Percentiles rank a stretch among this genome's conserved stretches.
These are phyloP conservation scores for Heliconius himera DNA, from an alignment of 1,140 invertebrate species.

Conservation along the genomic window DNA sequence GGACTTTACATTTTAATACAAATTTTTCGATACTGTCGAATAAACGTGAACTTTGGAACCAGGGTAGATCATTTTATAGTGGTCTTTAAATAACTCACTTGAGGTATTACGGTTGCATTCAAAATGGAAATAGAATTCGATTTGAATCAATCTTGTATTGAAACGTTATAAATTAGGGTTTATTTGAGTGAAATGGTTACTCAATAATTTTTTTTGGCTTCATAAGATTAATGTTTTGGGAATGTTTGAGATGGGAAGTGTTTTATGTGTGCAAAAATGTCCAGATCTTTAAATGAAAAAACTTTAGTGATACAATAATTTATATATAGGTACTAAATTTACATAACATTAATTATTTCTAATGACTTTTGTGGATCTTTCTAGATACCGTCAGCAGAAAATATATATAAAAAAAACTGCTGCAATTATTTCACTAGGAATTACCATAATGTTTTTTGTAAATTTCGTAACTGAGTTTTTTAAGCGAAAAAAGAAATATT, in stretches of 20 bases:
- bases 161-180: constrained; percentile 58
- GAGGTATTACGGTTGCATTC: constrained; percentile 66
- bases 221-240: neutral
- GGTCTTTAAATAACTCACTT: constrained; percentile 46
- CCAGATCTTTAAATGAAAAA: neutral
- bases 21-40: constrained; percentile 40
- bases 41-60: constrained; percentile 33
- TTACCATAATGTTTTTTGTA: too few species aligned
- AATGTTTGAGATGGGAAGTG: neutral
- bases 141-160: constrained; percentile 73
- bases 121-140: constrained; percentile 65
- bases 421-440: too few species aligned
- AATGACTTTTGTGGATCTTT: too few species aligned
- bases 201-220: constrained; percentile 27
- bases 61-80: constrained; percentile 51
- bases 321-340: too few species aligned
- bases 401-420: too few species aligned
- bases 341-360: too few species aligned
- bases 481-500: too few species aligned
- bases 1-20: constrained; percentile 50
- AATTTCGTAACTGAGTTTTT: too few species aligned
- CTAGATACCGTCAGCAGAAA: too few species aligned
- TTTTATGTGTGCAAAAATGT: neutral
- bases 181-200: constrained; percentile 35
- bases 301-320: too few species aligned